Evolutionary conservation across 1,140 invertebrate genomes (phyloP), one percentile per base, ranked within the genome.

Genomic region (Hydropsyche tenuis): DNA sequence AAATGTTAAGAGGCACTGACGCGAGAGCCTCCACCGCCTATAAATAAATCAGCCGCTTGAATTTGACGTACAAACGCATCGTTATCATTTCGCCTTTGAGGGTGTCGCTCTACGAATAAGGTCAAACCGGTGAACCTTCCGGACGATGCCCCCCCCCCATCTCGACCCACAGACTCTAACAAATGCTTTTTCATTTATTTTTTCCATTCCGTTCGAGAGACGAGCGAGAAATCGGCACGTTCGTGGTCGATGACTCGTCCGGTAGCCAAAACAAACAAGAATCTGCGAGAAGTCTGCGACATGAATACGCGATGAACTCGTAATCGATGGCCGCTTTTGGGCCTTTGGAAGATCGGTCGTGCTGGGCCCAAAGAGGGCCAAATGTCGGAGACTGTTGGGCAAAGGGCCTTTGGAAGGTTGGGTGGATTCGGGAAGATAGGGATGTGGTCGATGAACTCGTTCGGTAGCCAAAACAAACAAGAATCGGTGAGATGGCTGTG

Each of bases 371-470:
- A n/a, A n/a, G n/a, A n/a, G n/a, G n/a, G n/a, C n/a, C n/a, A n/a
- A n/a, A n/a, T n/a, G n/a, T n/a, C n/a, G n/a, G n/a, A n/a, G n/a
- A n/a, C n/a, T n/a, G n/a, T n/a, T n/a, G n/a, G n/a, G 9, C 3
- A 37, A 4, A 37, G 9, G 30, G n/a, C n/a, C n/a, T n/a, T n/a
- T n/a, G n/a, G n/a, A n/a, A n/a, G n/a, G n/a, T n/a, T n/a, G n/a
- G n/a, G n/a, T n/a, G n/a, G n/a, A n/a, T n/a, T n/a, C n/a, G n/a
- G n/a, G n/a, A n/a, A n/a, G n/a, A n/a, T n/a, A n/a, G n/a, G n/a
- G n/a, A n/a, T n/a, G 48, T 53, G 48, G 48, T 53, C 48, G 48
- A 53, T 53, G 48, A 53, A n/a, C 48, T 37, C 30, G 30, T 37
- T 18, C 48, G 48, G 48, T 53, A 7, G 48, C 48, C 48, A 53